Base-by-base conservation (phyloP, 2,797 vertebrate species). In the Masticophis lateralis region DNA sequence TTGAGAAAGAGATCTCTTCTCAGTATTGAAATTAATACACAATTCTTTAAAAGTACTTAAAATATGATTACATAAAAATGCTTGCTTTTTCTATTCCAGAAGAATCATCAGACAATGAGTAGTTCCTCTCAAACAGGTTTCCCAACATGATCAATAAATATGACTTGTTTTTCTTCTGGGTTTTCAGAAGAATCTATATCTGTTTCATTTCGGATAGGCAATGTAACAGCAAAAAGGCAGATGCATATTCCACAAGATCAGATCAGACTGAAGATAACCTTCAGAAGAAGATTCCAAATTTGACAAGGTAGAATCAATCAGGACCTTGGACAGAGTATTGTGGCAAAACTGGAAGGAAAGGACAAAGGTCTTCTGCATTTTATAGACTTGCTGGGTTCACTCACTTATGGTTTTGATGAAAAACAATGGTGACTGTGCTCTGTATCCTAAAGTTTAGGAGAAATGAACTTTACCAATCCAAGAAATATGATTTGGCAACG, bases 271-370 rank as follows among this genome's bases (percentile, higher is more conserved):
- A 20, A 53, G 1, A 74, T 74, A 74, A 74, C 3, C 47, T 66
- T 18, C 25, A 56, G 5, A 10, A 59, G 56, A 88, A 32, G 87
- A 32, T n/a, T 18, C 37, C n/a, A 27, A 28, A 37, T 91, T 91
- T 51, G 37, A 51, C 27, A 51, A 61, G 27, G 57, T 43, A 91
- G 79, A n/a, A 60, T 28, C 16, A 59, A 47, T 86, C 79, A 91
- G 90, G 56, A 91, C 90, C 56, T 61, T 91, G 90, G 90, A 91
- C 90, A 91, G 90, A 91, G 90, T 25, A 86, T 47, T 51, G 79
- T 61, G 43, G 16, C 18, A 47, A 47, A 83, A 79, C 69, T 91
- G 55, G 37, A 69, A 83, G 14, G 37, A 51, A 91, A 59, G 9
- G 18, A 28, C 37, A 91, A 27, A 51, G 56, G 74, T 28, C 37